Percentiles rank a stretch among this genome's conserved stretches.
Conservation (phyloP, 1,140 invertebrate species). For the Cheumatopsyche charites region DNA sequence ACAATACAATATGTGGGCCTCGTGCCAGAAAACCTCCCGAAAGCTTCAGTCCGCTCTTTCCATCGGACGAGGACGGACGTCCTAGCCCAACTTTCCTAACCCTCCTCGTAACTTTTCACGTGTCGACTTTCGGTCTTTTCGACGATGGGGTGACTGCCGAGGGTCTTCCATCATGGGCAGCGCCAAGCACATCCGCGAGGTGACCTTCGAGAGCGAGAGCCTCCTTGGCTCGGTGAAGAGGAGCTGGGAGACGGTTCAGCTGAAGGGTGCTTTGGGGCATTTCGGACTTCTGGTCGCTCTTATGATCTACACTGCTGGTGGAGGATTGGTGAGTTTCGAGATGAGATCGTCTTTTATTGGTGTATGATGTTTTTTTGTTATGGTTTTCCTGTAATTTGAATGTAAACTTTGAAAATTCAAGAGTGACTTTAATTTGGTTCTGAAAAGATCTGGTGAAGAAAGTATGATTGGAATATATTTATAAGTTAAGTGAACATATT, state of each 20-base stretch:
- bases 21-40: neutral
- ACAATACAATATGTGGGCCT: neutral
- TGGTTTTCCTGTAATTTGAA: neutral
- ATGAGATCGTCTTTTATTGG: neutral
- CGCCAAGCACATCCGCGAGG: conserved; percentile 51
- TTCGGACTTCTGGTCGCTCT: conserved; percentile 72
- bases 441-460: no score
- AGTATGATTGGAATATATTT: no score
- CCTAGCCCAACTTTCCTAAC: no score
- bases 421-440: no score
- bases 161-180: conserved; percentile 41
- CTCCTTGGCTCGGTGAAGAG: conserved; percentile 55
- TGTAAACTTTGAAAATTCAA: neutral
- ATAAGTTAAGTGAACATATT: no score
- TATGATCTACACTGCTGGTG: conserved; percentile 74
- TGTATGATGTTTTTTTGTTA: neutral
- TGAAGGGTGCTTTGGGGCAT: conserved; percentile 70
- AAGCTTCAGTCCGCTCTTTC: neutral
- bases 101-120: no score
- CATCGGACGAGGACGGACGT: no score
- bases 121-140: neutral
- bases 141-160: neutral
- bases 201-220: conserved; percentile 60
- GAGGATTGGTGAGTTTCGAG: conserved; percentile 69
- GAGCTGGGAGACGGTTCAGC: conserved; percentile 59